phyloP scores from a whole-genome alignment of 2,113 vertebrate species.

The Nyctereutes procyonoides region DNA sequence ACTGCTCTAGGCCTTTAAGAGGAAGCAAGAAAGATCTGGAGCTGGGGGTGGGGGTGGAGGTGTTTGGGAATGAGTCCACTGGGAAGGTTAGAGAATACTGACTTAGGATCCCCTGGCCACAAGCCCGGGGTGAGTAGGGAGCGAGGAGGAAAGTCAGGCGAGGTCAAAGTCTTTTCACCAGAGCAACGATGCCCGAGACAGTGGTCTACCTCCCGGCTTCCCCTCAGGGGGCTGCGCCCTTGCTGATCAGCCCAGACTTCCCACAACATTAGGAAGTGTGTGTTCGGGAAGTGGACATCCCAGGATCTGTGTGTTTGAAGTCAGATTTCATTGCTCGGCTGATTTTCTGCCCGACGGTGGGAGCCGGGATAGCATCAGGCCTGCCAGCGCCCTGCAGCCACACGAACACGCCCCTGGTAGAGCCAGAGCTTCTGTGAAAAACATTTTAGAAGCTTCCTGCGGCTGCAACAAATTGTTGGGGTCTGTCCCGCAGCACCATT shows the following conservation, averaged over 20 bases:
- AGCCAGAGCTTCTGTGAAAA: constrained; percentile 61
- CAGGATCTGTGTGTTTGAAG: background rate
- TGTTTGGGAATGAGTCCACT: background rate
- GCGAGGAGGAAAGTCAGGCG: no score
- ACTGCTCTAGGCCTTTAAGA: background rate
- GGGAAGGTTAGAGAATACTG: background rate
- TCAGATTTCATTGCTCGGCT: background rate
- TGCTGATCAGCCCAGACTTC: background rate
- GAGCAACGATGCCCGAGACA: fast-evolving
- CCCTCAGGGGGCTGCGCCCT: background rate
- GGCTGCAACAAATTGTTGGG: constrained; percentile 56
- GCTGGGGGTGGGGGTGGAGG: background rate
- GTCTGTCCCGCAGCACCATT: background rate
- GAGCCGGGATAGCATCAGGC: background rate
- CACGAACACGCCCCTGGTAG: background rate
- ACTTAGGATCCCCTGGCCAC: fast-evolving
- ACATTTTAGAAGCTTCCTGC: constrained; percentile 60
- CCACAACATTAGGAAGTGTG: background rate
- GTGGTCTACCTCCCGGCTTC: background rate
- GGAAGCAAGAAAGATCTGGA: background rate
- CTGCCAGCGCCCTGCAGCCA: background rate
- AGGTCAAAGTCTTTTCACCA: background rate
- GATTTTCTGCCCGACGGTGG: background rate
- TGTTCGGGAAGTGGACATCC: background rate
- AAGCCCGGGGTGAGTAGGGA: background rate